phyloP scores from a whole-genome alignment of 2,113 vertebrate genomes.

The Epinephelus cyanopodus region DNA sequence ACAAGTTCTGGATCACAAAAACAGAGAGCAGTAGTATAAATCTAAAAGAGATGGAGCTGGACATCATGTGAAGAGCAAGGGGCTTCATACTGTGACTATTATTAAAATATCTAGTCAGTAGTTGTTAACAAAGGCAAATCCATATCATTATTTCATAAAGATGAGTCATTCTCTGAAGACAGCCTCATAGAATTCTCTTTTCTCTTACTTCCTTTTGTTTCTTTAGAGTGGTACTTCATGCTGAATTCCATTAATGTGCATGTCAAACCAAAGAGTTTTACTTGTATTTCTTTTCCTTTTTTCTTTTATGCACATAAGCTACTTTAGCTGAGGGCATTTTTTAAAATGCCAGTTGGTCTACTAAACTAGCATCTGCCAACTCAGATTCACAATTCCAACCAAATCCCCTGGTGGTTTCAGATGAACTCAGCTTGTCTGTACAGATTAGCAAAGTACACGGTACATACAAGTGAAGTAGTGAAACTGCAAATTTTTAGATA shows the following conservation, averaged over 20 bases:
- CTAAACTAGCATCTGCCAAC: conserved; percentile 35
- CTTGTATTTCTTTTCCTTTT: conserved; percentile 40
- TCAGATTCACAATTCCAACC: conserved; percentile 40
- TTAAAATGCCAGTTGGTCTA: conserved; percentile 45
- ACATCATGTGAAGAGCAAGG: conserved; percentile 51
- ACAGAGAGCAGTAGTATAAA: conserved; percentile 22
- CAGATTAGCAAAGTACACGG: conserved; percentile 14
- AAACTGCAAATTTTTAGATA: background rate
- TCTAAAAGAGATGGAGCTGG: conserved; percentile 20
- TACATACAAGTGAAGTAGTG: background rate
- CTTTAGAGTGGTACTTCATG: conserved; percentile 34
- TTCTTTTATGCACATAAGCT: conserved; percentile 67
- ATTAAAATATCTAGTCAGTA: conserved; percentile 47
- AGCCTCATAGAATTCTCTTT: conserved; percentile 17
- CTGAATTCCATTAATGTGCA: conserved; percentile 68
- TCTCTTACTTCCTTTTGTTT: conserved; percentile 24
- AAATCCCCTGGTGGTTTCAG: conserved; percentile 39
- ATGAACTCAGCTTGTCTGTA: conserved; percentile 20
- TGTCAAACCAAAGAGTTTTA: conserved; percentile 85
- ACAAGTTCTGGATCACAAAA: conserved; percentile 41
- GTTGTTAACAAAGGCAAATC: conserved; percentile 40
- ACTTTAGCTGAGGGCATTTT: conserved; percentile 40
- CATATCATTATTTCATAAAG: conserved; percentile 54
- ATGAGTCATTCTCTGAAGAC: conserved; percentile 46
- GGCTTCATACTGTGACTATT: conserved; percentile 66